Base-by-base conservation (phyloP, 2,888 invertebrate genomes). In the Ditula angustiorana region DNA sequence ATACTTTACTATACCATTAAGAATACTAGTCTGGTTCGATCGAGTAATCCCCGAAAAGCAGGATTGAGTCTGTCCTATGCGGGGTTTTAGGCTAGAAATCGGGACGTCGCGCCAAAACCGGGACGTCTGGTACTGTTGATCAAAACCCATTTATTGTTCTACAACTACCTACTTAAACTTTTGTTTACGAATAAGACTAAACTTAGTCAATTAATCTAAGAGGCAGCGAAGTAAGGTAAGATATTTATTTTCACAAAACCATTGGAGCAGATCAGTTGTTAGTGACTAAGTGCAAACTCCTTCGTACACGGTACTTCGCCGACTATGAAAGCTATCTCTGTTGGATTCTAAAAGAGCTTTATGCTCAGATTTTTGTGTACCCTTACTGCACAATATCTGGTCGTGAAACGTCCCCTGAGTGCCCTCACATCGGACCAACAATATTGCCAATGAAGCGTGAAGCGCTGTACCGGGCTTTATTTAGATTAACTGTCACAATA, bases 401-500 rank as follows among this genome's bases (percentile, higher is more conserved):
- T 16, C 35, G 19, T 35, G 8, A 28, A 26, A 21, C 5, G 49
- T 49, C 56, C 61, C 62, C 49, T 8, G 49, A 23, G 41, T 16
- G 49, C 30, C 49, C 11, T 56, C 41, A 49, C 49, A 49, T 35
- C 13, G 47, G 49, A 41, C 26, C 61, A n/a, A 56, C 41, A 55
- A 16, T 56, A 49, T 55, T 41, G 57, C 44, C 57, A 50, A 19
- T 56, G 41, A 57, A 47, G 49, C 16, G 49, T 23, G 57, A 44
- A 35, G 30, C 37, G 41, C 41, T 41, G 62, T 37, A 16, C 49
- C 33, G 35, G 2, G 19, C 49, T 62, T 33, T 57, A 63, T 57
- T 63, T 50, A 44, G 57, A 63, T 63, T 63, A 57, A 57, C 41
- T 52, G 50, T 50, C 50, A 50, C 37, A 63, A 41, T 49, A 24